These are phyloP conservation scores for Perizoma affinitatum DNA, from an alignment of 2,888 invertebrate genomes.

Conservation along the genomic window DNA sequence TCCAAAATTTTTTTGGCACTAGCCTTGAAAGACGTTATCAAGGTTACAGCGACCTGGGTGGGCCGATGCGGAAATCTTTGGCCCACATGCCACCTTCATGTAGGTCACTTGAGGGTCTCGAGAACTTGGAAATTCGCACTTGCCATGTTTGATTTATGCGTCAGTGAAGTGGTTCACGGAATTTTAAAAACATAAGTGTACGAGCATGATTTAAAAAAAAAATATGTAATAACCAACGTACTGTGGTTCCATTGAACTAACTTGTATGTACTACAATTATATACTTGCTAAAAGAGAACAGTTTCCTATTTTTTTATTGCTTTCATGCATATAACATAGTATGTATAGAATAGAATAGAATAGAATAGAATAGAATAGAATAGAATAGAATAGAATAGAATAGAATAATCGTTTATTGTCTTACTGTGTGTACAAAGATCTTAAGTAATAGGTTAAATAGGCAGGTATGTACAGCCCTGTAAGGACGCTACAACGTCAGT, in stretches of 20 bases:
- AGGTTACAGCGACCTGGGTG: slow-evolving; percentile 24
- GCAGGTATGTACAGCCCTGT: no score
- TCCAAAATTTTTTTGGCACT: slow-evolving; percentile 4
- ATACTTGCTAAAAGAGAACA: no score
- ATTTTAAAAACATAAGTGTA: slow-evolving; percentile 20
- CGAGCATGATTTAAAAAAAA: slow-evolving; percentile 13
- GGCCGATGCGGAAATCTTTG: slow-evolving; percentile 28
- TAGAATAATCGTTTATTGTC: no score
- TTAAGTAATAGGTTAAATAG: no score
- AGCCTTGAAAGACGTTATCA: slow-evolving; percentile 17
- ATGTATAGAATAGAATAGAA: no score
- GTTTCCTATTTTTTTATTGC: no score
- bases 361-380: no score
- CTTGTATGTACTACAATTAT: no score
- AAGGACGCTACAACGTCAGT: no score
- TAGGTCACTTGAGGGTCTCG: slow-evolving; percentile 28
- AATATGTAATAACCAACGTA: slow-evolving; percentile 13
- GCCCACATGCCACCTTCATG: slow-evolving; percentile 23
- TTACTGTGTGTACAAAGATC: no score
- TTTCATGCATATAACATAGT: no score
- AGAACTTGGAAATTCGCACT: slow-evolving; percentile 38
- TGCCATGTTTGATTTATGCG: slow-evolving; percentile 41
- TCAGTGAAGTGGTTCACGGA: slow-evolving; percentile 35
- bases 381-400: no score
- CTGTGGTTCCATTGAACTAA: slow-evolving; percentile 2